Evolutionary conservation across 2,797 vertebrate genomes (phyloP), one percentile per base, ranked within the genome.

Genomic region (Harpagifer antarcticus): DNA sequence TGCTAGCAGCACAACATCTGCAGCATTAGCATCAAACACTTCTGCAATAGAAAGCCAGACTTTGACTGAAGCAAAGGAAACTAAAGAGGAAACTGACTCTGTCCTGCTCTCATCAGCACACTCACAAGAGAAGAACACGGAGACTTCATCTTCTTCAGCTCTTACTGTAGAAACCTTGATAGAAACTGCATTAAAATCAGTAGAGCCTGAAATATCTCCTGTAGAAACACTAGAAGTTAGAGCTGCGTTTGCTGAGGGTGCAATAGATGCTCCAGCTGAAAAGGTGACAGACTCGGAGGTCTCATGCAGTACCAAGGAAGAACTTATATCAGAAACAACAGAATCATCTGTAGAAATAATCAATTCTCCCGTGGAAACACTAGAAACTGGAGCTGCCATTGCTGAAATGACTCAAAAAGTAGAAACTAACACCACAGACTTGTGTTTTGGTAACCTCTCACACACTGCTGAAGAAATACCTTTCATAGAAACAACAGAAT

Each of bases 101-200:
- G 15, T 3, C 7, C n/a, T 10, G n/a, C 53, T 44, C 14, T 19
- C 1, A 10, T n/a, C 23, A 23, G 16, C 11, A 31, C 7, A 17
- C n/a, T 8, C 14, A 20, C 7, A 11, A 19, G 56, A 42, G 19
- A 17, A 4, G 0, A 43, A 64, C 6, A 31, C 5, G 15, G 56
- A 53, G n/a, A 14, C 42, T 0, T 63, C 40, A 37, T 42, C 16
- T 40, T 19, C 15, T 33, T 15, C 68, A 40, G 27, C 61, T 56
- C 31, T 50, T 14, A 7, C 31, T 44, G 43, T 37, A 57, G 57
- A 76, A 52, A 23, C 54, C 13, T 44, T 14, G 4, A 52, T 44
- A 45, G 61, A 74, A 67, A 58, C 54, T 10, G n/a, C 17, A 79
- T 1, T 40, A 49, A 42, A 69, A 19, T 20, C 65, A 58, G 14